These are phyloP conservation scores for Sicus ferrugineus DNA, from an alignment of 2,888 invertebrate genomes.

Conservation along the genomic window DNA sequence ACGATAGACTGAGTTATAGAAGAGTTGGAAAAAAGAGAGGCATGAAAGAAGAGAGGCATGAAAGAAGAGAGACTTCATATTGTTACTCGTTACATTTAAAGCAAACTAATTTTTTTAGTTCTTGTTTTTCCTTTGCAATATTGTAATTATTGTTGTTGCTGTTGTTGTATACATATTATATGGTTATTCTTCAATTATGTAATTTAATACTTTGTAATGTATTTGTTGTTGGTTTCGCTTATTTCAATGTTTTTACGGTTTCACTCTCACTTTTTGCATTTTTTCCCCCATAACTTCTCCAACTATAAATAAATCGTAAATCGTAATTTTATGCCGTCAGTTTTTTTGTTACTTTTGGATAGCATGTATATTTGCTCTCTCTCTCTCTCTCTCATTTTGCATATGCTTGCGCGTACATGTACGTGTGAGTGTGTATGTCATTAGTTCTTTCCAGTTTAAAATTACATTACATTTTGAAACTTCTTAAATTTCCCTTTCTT, in stretches of 20 bases:
- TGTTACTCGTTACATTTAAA: background rate
- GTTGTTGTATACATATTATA: constrained; percentile 21
- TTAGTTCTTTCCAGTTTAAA: background rate
- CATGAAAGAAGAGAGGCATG: background rate
- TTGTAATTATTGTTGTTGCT: constrained; percentile 36
- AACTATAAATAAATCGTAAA: background rate
- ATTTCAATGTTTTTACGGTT: constrained; percentile 2
- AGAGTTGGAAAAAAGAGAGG: background rate
- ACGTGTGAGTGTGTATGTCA: background rate
- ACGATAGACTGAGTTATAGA: background rate
- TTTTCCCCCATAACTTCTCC: background rate
- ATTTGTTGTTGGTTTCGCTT: constrained; percentile 7
- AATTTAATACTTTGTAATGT: constrained; percentile 22
- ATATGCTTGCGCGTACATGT: background rate
- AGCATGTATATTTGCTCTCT: background rate
- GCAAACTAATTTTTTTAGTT: background rate
- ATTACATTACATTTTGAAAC: background rate
- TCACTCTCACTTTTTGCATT: constrained; percentile 22
- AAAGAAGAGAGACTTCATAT: background rate
- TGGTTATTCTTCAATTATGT: background rate
- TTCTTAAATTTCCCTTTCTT: background rate
- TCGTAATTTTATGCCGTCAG: background rate
- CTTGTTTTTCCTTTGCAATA: background rate
- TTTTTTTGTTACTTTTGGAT: background rate
- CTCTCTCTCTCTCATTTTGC: background rate